These are phyloP conservation scores for Aythya baeri DNA, from an alignment of 2,113 vertebrate species.

Conservation along the genomic window DNA sequence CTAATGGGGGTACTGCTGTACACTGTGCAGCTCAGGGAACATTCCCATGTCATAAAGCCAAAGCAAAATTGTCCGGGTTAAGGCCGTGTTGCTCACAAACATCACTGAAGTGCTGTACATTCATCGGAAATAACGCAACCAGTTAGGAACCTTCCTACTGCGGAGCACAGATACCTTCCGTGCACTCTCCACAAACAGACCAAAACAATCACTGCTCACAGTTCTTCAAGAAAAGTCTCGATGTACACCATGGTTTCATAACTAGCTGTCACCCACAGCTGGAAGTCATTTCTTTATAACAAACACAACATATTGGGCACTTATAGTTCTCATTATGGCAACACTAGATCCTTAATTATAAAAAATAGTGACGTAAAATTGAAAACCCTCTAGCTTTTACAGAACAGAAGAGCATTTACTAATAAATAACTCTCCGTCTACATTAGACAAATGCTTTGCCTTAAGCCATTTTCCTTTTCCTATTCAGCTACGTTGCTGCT, in stretches of 20 bases:
- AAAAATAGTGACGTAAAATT: slow-evolving; percentile 75
- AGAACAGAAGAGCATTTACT: slow-evolving; percentile 59
- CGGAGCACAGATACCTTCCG: slow-evolving; percentile 17
- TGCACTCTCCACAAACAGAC: slow-evolving; percentile 52
- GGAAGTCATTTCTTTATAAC: slow-evolving; percentile 59
- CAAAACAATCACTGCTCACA: slow-evolving; percentile 55
- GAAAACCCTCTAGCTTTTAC: slow-evolving; percentile 73
- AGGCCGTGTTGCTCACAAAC: slow-evolving; percentile 80
- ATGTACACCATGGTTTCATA: slow-evolving; percentile 54
- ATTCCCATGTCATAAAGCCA: slow-evolving; percentile 75
- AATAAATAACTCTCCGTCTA: slow-evolving; percentile 42
- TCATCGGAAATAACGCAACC: slow-evolving; percentile 64
- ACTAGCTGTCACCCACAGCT: slow-evolving; percentile 61
- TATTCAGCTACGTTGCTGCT: slow-evolving; percentile 53
- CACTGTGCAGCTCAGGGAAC: slow-evolving; percentile 54
- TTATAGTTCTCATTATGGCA: slow-evolving; percentile 88
- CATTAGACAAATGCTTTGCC: slow-evolving; percentile 42
- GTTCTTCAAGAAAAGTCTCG: slow-evolving; percentile 58
- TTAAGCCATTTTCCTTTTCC: slow-evolving; percentile 6
- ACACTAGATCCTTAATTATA: slow-evolving; percentile 80
- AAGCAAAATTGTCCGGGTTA: slow-evolving; percentile 73
- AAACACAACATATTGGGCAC: slow-evolving; percentile 82
- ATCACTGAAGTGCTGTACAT: slow-evolving; percentile 76
- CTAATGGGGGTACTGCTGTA: slow-evolving; percentile 39
- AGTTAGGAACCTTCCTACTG: slow-evolving; percentile 24